A percentile compares a stretch with the other conserved stretches of the same genome.
These are phyloP conservation scores for Capreolus pygargus DNA, from an alignment of 2,113 vertebrate genomes.

Conservation along the genomic window DNA sequence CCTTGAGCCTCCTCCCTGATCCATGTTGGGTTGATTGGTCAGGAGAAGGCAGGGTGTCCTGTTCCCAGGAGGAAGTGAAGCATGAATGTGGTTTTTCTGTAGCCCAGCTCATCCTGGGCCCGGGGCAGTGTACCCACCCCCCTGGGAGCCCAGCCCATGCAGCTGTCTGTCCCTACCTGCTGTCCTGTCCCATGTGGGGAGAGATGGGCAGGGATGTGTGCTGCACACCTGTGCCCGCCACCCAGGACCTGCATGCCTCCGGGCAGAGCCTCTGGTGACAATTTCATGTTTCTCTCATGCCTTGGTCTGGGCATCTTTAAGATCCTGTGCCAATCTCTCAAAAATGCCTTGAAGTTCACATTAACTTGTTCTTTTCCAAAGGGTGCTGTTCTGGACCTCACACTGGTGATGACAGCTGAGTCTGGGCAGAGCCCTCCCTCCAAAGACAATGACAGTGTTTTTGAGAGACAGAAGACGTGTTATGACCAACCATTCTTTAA, in stretches of 20 bases:
- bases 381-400: too few relatives aligned
- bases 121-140: not conserved
- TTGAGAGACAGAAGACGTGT: too few relatives aligned
- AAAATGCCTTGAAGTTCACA: not conserved
- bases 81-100: not conserved
- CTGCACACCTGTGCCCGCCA: rapidly evolving
- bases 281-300: not conserved
- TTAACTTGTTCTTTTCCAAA: too few relatives aligned
- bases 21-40: not conserved
- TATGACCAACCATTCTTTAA: too few relatives aligned
- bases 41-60: not conserved
- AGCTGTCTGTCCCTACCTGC: not conserved
- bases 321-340: not conserved
- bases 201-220: not conserved
- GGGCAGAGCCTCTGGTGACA: not conserved
- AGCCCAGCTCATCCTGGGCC: not conserved
- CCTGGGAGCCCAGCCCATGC: not conserved
- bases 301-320: not conserved
- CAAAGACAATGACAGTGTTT: too few relatives aligned
- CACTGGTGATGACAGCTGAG: too few relatives aligned
- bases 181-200: not conserved
- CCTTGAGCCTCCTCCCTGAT: not conserved
- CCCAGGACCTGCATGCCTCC: not conserved
- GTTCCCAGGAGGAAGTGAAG: not conserved
- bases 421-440: too few relatives aligned